A percentile compares a stretch with the other conserved stretches of the same genome.
These are phyloP conservation scores for Cygnus olor DNA, from an alignment of 2,797 vertebrate species.

Conservation along the genomic window DNA sequence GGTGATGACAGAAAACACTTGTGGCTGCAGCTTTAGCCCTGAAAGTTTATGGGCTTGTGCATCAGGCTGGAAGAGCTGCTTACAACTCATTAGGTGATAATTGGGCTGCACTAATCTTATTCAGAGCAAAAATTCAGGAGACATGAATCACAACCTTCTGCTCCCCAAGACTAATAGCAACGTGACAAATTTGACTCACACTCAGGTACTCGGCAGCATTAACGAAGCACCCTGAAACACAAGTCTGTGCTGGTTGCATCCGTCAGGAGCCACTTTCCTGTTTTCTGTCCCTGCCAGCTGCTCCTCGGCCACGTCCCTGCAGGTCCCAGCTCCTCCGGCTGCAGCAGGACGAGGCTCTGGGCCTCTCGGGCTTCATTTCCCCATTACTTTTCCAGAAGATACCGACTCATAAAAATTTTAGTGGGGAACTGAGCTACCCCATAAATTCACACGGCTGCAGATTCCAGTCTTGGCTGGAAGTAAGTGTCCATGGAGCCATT, in stretches of 20 bases:
- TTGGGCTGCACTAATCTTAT: fast-evolving
- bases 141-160: neutral
- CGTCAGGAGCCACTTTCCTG: neutral
- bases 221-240: neutral
- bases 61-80: neutral
- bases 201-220: fast-evolving
- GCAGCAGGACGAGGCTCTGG: neutral
- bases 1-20: neutral
- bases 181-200: neutral
- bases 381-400: neutral
- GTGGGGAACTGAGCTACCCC: neutral
- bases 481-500: neutral
- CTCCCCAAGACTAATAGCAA: neutral
- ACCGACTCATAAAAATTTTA: neutral
- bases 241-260: fast-evolving
- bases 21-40: neutral
- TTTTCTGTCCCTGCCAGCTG: neutral
- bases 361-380: neutral
- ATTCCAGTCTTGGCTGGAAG: neutral
- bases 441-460: neutral
- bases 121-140: neutral
- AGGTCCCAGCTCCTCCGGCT: neutral
- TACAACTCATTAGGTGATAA: neutral
- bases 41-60: fast-evolving
- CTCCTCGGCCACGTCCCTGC: neutral